phyloP scores from a whole-genome alignment of 2,797 vertebrate genomes.

The Lerista edwardsae region DNA sequence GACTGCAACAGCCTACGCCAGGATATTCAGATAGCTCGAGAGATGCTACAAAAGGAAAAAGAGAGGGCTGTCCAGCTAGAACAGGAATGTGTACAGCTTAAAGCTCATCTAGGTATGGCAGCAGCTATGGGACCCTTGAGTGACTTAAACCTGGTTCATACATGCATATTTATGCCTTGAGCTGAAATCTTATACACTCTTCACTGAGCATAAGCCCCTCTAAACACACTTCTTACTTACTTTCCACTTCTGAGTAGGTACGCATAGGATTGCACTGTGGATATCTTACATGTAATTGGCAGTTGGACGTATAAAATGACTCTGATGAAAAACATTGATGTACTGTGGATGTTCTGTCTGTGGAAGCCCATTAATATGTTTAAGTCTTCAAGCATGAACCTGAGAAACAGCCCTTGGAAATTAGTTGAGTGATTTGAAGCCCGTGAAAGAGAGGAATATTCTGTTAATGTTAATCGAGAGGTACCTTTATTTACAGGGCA shows the following conservation, averaged over 20 bases:
- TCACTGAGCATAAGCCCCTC: too few relatives aligned
- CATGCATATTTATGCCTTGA: too few relatives aligned
- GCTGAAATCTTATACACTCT: not conserved
- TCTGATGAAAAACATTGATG: not conserved
- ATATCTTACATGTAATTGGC: too few relatives aligned
- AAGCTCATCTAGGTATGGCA: conserved; percentile 68
- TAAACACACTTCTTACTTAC: too few relatives aligned
- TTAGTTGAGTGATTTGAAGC: not conserved
- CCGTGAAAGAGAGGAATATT: not conserved
- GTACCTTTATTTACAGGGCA: too few relatives aligned
- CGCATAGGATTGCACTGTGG: too few relatives aligned
- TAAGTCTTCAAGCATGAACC: not conserved
- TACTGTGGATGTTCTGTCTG: not conserved
- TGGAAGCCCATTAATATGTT: not conserved
- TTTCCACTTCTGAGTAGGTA: too few relatives aligned
- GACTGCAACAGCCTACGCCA: conserved; percentile 65
- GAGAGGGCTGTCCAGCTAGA: conserved; percentile 65
- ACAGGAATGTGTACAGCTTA: conserved; percentile 52
- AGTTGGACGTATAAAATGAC: not conserved
- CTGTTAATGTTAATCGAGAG: too few relatives aligned
- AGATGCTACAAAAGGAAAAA: conserved; percentile 66
- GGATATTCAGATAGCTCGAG: conserved; percentile 63
- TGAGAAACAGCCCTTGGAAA: not conserved
- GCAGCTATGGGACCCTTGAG: not conserved
- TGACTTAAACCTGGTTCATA: not conserved